phyloP scores from a whole-genome alignment of 2,888 invertebrate genomes.

The Drosophila emarginata region DNA sequence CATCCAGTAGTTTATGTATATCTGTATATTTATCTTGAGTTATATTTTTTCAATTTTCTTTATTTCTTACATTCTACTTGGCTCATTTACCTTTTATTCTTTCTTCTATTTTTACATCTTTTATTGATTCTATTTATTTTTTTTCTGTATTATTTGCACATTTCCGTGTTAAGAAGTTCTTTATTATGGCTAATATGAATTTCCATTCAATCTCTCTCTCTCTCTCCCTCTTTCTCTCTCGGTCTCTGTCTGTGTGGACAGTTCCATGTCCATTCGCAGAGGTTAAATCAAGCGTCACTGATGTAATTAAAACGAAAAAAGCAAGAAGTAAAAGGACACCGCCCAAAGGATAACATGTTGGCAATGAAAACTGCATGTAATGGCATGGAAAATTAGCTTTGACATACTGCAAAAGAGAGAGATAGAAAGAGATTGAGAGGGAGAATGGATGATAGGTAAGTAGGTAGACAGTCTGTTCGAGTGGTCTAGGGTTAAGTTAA shows the following conservation, averaged over 20 bases:
- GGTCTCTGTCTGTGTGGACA: constrained; percentile 36
- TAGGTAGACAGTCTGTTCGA: not conserved
- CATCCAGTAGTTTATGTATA: too few relatives aligned
- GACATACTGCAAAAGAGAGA: constrained; percentile 10
- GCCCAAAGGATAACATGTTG: constrained; percentile 26
- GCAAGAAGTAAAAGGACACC: constrained; percentile 20
- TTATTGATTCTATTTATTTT: not conserved
- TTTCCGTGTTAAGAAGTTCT: not conserved
- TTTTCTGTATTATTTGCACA: not conserved
- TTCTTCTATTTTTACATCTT: too few relatives aligned
- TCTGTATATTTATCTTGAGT: too few relatives aligned
- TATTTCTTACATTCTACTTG: too few relatives aligned
- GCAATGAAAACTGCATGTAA: constrained; percentile 48
- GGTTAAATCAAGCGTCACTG: constrained; percentile 70
- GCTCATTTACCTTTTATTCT: too few relatives aligned
- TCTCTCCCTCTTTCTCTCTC: not conserved
- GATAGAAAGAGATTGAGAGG: too few relatives aligned
- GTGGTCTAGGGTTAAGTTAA: not conserved
- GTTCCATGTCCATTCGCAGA: constrained; percentile 48
- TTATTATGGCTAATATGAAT: not conserved
- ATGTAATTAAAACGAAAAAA: constrained; percentile 67
- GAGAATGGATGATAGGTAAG: too few relatives aligned
- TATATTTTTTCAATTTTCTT: too few relatives aligned
- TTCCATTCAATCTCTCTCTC: not conserved
- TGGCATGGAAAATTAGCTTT: constrained; percentile 72